Base-by-base conservation (phyloP, 2,797 vertebrate genomes). In the Vireo griseus region DNA sequence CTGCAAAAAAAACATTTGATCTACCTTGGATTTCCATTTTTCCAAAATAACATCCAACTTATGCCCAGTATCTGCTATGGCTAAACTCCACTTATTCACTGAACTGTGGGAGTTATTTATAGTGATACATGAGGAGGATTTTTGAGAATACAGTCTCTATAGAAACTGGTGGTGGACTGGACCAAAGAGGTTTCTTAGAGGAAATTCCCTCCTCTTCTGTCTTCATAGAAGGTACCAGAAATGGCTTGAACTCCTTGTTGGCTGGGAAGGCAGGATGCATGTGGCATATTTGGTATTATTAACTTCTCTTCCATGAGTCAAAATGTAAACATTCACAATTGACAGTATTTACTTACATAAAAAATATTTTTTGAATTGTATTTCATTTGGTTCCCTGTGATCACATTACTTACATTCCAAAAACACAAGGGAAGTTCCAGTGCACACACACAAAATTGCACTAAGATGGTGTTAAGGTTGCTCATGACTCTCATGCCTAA, bases 141-240 rank as follows among this genome's bases (percentile, higher is more conserved):
- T 96, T 94, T 92, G 76, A 84, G 92, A 91, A 78, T 59, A 78
- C 63, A 57, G 85, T 97, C 92, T 97, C 92, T 97, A 84, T 95
- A 97, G 96, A 96, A 97, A 97, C 91, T 90, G 69, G 69, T 86
- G 61, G 33, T 68, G n/a, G 66, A 86, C 79, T 93, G 92, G 89
- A 96, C 58, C 81, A 78, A 90, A 90, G 78, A 95, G 61, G 54
- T 83, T 90, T 91, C 66, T 90, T 69, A 88, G 76, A 84, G 73
- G 79, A 96, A 92, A 92, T 76, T 86, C 76, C 40, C 48, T 71
- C 50, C 37, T 90, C 62, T 76, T 80, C 88, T 92, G 21, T 59
- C 33, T 81, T 80, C 1, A 0, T 67, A 75, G 47, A 84, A 69
- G 48, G 50, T 86, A 76, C 85, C 92, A 96, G 76, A 55, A 93